Conservation (phyloP, 2,888 invertebrate genomes). For the Cantharis nigra region DNA sequence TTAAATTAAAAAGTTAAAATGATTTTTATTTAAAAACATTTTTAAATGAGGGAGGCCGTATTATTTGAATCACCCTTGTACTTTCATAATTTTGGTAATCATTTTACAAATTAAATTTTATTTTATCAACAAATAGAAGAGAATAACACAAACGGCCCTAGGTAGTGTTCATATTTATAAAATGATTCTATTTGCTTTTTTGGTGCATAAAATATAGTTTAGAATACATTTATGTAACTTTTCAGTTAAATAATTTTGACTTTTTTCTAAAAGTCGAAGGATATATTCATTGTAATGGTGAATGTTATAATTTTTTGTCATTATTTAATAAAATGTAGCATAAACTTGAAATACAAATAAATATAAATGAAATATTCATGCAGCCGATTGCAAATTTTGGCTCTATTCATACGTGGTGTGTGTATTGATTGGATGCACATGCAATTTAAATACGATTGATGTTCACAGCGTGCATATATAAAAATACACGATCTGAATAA, state of each 20-base stretch:
- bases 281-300: neutral
- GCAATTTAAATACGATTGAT: conserved; percentile 45
- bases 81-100: neutral
- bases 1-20: no score
- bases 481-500: conserved; percentile 47
- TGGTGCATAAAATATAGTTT: neutral
- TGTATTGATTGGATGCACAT: conserved; percentile 40
- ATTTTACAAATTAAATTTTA: neutral
- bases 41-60: no score
- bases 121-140: neutral
- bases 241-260: neutral
- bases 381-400: conserved; percentile 36
- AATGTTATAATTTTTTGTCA: neutral
- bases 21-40: no score
- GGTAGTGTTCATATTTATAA: neutral
- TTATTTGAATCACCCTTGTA: neutral
- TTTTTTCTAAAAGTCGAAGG: neutral
- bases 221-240: neutral
- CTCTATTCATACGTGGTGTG: conserved; percentile 44
- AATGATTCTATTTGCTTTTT: neutral
- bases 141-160: neutral
- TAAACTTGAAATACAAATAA: conserved; percentile 17
- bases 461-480: conserved; percentile 43
- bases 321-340: neutral
- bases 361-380: conserved; percentile 39